Percentiles rank a stretch among this genome's conserved stretches.
phyloP scores from a whole-genome alignment of 2,797 vertebrate genomes.

The Mus caroli region DNA sequence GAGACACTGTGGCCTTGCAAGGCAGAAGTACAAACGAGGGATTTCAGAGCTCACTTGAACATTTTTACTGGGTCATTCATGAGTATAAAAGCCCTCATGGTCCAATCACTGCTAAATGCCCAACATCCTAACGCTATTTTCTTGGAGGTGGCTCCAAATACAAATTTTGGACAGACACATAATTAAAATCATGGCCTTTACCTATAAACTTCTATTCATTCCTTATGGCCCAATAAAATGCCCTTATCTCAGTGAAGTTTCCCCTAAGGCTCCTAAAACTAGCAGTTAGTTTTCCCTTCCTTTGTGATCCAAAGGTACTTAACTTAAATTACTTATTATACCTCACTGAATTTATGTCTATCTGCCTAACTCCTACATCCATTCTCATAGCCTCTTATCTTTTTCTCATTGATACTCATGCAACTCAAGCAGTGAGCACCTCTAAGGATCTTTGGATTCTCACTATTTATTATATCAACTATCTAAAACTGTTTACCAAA shows the following conservation, averaged over 20 bases:
- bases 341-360: not conserved
- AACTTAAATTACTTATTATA: not conserved
- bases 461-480: conserved; percentile 11
- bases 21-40: not conserved
- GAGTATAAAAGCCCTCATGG: not conserved
- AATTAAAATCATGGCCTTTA: not conserved
- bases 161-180: not conserved
- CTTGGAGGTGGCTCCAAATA: not conserved
- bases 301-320: conserved; percentile 21
- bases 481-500: conserved; percentile 47
- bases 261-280: not conserved
- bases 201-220: not conserved
- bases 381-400: not conserved
- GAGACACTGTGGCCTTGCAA: not conserved
- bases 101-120: not conserved
- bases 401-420: not conserved
- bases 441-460: conserved; percentile 38
- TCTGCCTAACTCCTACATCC: not conserved
- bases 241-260: not conserved
- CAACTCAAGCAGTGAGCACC: not conserved
- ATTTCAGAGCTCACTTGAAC: not conserved
- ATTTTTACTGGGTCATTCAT: not conserved
- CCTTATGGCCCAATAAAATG: not conserved
- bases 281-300: not conserved
- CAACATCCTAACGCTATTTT: not conserved